Evolutionary conservation across 1,140 invertebrate genomes (phyloP).

Genomic region (Phymastichus coffea): DNA sequence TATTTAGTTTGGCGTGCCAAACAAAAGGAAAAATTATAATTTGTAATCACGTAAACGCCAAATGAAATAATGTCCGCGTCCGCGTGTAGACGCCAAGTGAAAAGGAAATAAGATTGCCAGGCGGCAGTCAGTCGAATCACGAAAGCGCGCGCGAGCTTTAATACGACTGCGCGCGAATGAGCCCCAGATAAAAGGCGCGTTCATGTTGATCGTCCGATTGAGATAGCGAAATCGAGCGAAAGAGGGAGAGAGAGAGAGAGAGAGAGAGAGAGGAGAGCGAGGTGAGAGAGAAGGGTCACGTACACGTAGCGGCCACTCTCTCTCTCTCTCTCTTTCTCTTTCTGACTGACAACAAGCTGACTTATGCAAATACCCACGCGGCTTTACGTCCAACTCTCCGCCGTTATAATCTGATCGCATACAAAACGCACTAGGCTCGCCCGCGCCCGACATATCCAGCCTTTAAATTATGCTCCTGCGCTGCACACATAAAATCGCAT

Average conservation of each 20-base stretch:
- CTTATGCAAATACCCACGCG: conserved; percentile 53
- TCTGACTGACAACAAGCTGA: conserved; percentile 57
- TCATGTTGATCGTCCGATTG: conserved; percentile 14
- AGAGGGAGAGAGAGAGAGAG: conserved; percentile 33
- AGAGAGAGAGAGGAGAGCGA: conserved; percentile 35
- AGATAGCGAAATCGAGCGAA: conserved; percentile 28
- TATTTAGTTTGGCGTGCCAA: no score
- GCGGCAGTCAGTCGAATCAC: not conserved
- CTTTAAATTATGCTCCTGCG: no score
- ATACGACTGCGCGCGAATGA: not conserved
- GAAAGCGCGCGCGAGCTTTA: not conserved
- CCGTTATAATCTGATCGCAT: conserved; percentile 52
- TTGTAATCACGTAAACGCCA: not conserved
- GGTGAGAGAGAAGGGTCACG: conserved; percentile 51
- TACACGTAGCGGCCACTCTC: conserved; percentile 50
- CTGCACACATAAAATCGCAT: no score
- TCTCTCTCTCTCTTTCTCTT: no score
- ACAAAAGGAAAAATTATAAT: not conserved
- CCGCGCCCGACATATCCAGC: no score
- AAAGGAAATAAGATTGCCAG: not conserved
- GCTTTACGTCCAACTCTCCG: conserved; percentile 37
- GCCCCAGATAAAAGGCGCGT: conserved; percentile 10
- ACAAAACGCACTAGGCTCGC: conserved; percentile 29
- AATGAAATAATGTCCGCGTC: not conserved
- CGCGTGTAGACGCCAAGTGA: no score